Conservation (phyloP, 2,113 vertebrate species). For the Scolopax mira region DNA sequence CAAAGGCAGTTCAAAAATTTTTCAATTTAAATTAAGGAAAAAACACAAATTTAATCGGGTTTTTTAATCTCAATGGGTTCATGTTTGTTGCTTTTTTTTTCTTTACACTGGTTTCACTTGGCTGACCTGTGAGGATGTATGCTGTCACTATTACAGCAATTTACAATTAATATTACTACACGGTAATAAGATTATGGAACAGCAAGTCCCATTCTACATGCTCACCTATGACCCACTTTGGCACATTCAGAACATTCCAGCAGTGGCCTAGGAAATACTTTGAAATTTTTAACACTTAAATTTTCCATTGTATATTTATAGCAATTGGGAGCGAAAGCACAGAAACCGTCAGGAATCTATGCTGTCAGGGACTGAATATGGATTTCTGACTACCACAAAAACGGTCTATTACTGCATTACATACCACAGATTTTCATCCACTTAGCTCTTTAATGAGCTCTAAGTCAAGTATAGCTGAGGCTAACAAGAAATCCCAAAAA, state of each 20-base stretch:
- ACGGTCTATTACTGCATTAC: neutral
- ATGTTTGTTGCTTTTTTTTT: neutral
- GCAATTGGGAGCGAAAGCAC: neutral
- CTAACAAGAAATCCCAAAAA: neutral
- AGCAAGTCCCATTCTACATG: neutral
- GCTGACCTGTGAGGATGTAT: neutral
- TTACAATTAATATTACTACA: accelerated
- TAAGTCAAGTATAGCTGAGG: neutral
- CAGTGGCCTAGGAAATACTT: neutral
- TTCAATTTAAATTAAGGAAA: neutral
- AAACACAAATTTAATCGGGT: neutral
- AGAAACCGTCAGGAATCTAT: neutral
- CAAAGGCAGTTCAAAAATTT: neutral
- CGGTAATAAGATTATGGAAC: neutral
- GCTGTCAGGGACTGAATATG: neutral
- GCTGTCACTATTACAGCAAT: neutral
- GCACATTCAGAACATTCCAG: neutral
- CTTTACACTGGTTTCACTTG: neutral
- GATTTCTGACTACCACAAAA: neutral
- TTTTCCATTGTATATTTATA: neutral
- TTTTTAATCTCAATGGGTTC: neutral
- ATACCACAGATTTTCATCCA: neutral
- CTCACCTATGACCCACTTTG: neutral
- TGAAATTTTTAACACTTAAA: neutral
- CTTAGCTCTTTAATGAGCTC: neutral